These are phyloP conservation scores for Hyposmocoma kahamanoa DNA, from an alignment of 1,140 invertebrate genomes.

Conservation along the genomic window DNA sequence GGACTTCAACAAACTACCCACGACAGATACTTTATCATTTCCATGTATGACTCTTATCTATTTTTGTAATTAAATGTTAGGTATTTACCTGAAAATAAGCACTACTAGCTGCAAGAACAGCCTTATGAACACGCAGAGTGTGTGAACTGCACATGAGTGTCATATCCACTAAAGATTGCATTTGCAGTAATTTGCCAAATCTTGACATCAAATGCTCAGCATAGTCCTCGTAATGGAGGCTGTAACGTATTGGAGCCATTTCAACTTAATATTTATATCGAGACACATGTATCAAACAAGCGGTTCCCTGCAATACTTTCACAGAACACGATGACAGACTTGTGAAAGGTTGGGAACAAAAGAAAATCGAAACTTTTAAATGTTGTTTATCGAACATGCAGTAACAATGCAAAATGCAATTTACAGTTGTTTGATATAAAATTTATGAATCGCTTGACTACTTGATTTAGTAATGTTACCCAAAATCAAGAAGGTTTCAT, in stretches of 20 bases:
- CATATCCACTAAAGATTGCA: conserved; percentile 77
- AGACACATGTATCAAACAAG: background rate
- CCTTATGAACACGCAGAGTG: conserved; percentile 76
- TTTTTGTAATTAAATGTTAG: too few relatives aligned
- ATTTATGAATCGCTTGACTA: too few relatives aligned
- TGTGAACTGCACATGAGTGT: conserved; percentile 77
- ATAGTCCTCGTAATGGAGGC: conserved; percentile 75
- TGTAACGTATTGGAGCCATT: conserved; percentile 67
- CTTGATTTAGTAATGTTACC: too few relatives aligned
- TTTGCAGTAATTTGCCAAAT: conserved; percentile 75
- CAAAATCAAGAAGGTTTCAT: too few relatives aligned
- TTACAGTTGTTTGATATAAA: background rate
- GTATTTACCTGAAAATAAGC: conserved; percentile 76
- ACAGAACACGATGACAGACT: background rate
- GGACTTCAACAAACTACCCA: too few relatives aligned
- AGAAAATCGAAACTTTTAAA: conserved; percentile 17
- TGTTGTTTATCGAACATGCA: conserved; percentile 1
- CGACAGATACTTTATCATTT: background rate
- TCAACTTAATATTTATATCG: background rate
- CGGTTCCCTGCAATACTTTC: background rate
- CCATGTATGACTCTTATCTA: background rate
- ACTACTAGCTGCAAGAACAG: conserved; percentile 76
- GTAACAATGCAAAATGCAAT: conserved; percentile 1
- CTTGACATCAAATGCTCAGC: conserved; percentile 73
- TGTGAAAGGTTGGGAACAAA: conserved; percentile 25